Evolutionary conservation across 2,113 vertebrate genomes (phyloP).

Genomic region (Ellobius talpinus): DNA sequence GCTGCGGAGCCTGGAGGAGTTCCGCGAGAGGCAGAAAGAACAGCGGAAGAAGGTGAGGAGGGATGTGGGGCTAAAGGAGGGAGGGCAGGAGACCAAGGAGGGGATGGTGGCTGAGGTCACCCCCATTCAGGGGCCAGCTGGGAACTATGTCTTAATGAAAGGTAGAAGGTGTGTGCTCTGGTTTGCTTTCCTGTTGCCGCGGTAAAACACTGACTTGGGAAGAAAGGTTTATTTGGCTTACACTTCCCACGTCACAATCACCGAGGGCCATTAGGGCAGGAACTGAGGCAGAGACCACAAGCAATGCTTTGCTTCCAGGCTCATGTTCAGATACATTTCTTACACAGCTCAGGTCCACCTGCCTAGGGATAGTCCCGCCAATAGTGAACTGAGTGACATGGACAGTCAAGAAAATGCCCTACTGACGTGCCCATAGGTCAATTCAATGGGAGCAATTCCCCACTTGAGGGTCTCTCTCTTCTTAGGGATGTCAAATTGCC

Average conservation of each 20-base stretch:
- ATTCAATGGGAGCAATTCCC: not conserved
- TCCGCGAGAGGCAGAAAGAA: slow-evolving; percentile 96
- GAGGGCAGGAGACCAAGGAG: not conserved
- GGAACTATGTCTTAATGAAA: not conserved
- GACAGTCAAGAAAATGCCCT: not conserved
- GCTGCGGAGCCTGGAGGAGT: slow-evolving; percentile 93
- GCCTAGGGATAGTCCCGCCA: not conserved
- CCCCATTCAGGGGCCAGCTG: not conserved
- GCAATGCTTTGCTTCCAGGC: not conserved
- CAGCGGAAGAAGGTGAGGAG: slow-evolving; percentile 94
- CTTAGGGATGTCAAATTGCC: not conserved
- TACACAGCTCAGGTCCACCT: no score
- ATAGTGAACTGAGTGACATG: not conserved
- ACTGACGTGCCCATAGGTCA: not conserved
- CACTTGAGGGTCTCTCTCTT: not conserved
- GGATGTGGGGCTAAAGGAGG: fast-evolving
- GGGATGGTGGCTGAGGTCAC: not conserved
- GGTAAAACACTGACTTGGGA: not conserved
- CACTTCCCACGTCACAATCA: not conserved
- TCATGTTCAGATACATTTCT: not conserved
- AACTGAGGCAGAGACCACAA: not conserved
- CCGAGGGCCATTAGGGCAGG: not conserved
- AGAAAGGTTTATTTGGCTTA: not conserved
- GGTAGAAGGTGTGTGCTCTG: not conserved
- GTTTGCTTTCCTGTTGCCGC: not conserved